Evolutionary conservation across 92 coral and sea anemone genomes (phyloP), one percentile per base, ranked within the genome.

Genomic region (Paramuricea clavata): DNA sequence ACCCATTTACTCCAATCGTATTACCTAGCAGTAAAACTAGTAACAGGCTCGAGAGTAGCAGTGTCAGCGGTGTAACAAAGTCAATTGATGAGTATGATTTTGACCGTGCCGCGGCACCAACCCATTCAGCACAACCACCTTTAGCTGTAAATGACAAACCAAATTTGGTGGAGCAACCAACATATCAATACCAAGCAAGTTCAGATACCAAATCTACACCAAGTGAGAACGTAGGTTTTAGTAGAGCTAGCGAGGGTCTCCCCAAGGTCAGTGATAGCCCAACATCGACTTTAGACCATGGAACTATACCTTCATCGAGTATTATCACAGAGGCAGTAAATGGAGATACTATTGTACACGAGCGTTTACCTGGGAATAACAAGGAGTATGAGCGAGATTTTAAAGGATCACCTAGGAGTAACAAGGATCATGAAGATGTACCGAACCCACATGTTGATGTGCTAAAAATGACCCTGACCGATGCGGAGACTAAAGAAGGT

Each of bases 391-490:
- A 31, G 17, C 44, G 10, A 39, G 72, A 7, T 2, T 11, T 7
- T 60, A 10, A 27, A 5, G 72, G 36, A 17, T 28, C n/a, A n/a
- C n/a, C n/a, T n/a, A n/a, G 16, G 36, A 39, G 19, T 65, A 31
- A 26, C 39, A 31, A 26, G 36, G 72, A 65, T 8, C 72, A 25
- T 16, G 78, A 35, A n/a, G 75, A 34, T 17, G 36, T 39, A n/a
- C 30, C 59, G 11, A 61, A 79, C 84, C 93, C 95, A 8, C 93
- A 93, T 73, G 97, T 94, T 32, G 98, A 95, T 83, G 93, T 95
- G 6, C 69, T 95, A 78, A 97, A 95, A 88, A 94, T 88, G 68
- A n/a, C n/a, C n/a, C 88, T 95, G 67, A 84, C 97, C 36, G 98
- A 95, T 56, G 93, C 93, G 12, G 81, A 88, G 27, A 94, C 95